Percentiles rank a stretch among this genome's conserved stretches.
Conservation (phyloP, 2,113 vertebrate species). For the Lates calcarifer region DNA sequence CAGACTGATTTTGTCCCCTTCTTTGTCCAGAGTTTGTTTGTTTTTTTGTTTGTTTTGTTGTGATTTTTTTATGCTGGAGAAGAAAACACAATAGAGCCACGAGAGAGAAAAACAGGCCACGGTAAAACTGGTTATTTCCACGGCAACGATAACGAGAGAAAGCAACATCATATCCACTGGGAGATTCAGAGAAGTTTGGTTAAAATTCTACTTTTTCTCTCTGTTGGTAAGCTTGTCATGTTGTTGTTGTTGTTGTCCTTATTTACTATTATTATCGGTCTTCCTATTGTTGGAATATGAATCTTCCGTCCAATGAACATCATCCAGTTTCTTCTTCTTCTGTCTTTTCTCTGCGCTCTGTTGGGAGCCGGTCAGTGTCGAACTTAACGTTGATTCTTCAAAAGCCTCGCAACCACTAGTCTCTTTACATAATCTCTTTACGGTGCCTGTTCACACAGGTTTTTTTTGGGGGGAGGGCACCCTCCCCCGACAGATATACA, state of each 20-base stretch:
- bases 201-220: conserved; percentile 63
- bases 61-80: conserved; percentile 77
- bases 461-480: conserved; percentile 42
- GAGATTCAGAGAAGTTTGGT: conserved; percentile 70
- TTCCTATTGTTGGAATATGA: conserved; percentile 57
- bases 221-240: conserved; percentile 53
- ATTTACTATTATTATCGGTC: conserved; percentile 24
- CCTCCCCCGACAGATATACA: conserved; percentile 72
- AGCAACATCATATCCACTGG: conserved; percentile 77
- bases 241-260: conserved; percentile 56
- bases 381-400: conserved; percentile 66
- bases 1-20: conserved; percentile 63
- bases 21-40: conserved; percentile 68
- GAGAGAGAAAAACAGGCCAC: conserved; percentile 82
- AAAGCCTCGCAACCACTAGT: conserved; percentile 73
- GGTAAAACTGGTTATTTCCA: conserved; percentile 82
- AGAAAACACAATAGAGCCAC: conserved; percentile 83
- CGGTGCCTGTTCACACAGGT: conserved; percentile 59
- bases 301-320: conserved; percentile 36
- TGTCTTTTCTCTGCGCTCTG: conserved; percentile 55
- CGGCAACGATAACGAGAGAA: conserved; percentile 78
- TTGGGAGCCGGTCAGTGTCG: conserved; percentile 57
- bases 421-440: conserved; percentile 78
- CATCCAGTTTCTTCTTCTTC: conserved; percentile 63
- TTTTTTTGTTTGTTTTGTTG: conserved; percentile 43